A percentile compares a stretch with the other conserved stretches of the same genome.
These are phyloP conservation scores for Cranoglanis bouderius DNA, from an alignment of 2,113 vertebrate genomes.

Conservation along the genomic window DNA sequence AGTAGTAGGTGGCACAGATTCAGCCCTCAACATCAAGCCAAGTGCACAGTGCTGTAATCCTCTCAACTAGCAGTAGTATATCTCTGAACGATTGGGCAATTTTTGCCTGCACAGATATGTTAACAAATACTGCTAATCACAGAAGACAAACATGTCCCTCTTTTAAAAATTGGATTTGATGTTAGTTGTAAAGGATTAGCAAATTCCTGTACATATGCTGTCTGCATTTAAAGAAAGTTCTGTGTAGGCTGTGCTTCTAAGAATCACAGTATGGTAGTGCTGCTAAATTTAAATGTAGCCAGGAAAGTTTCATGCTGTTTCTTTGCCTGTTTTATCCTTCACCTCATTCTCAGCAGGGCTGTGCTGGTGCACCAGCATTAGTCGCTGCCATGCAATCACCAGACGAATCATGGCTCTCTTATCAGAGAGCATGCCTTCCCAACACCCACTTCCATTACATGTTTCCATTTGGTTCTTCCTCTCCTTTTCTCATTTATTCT, in stretches of 20 bases:
- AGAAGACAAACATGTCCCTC: slow-evolving; percentile 11
- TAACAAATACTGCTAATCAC: slow-evolving; percentile 34
- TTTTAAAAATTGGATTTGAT: slow-evolving; percentile 43
- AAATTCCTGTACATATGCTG: not conserved
- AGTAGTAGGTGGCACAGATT: slow-evolving; percentile 40
- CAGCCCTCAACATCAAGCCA: slow-evolving; percentile 34
- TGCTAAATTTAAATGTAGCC: slow-evolving; percentile 28
- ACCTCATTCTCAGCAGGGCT: slow-evolving; percentile 26
- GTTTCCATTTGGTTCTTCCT: slow-evolving; percentile 31
- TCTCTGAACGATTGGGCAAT: slow-evolving; percentile 1
- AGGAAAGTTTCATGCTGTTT: slow-evolving; percentile 3
- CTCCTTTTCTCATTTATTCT: slow-evolving; percentile 11
- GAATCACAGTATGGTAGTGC: slow-evolving; percentile 21
- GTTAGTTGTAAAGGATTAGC: slow-evolving; percentile 33
- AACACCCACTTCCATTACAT: slow-evolving; percentile 40
- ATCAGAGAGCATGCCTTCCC: slow-evolving; percentile 37
- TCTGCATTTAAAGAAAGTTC: slow-evolving; percentile 15
- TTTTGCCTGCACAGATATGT: slow-evolving; percentile 29
- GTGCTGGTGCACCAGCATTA: slow-evolving; percentile 31
- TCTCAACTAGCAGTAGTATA: slow-evolving; percentile 12
- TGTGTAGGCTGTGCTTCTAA: slow-evolving; percentile 20
- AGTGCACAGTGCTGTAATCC: slow-evolving; percentile 41
- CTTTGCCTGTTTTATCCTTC: slow-evolving; percentile 26
- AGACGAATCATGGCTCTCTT: slow-evolving; percentile 34
- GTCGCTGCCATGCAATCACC: slow-evolving; percentile 34